Conservation (phyloP, 2,113 vertebrate species). For the Aspidoscelis tigris region DNA sequence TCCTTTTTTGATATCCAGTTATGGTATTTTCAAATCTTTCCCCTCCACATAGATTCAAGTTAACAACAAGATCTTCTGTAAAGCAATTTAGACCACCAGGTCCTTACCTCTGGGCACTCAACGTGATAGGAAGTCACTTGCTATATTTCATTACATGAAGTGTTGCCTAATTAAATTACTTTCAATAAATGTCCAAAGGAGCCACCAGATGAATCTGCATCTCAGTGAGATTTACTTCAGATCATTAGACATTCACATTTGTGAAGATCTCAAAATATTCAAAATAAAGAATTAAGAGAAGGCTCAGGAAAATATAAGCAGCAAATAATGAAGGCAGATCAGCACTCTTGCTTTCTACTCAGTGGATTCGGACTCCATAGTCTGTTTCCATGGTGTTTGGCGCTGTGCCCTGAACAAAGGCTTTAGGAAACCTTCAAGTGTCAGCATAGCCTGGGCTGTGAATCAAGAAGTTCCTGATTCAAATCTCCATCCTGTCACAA, state of each 20-base stretch:
- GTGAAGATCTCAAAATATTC: slow-evolving; percentile 1
- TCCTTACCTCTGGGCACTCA: background rate
- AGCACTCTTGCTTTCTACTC: background rate
- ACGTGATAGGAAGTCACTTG: slow-evolving; percentile 15
- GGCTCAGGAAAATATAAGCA: background rate
- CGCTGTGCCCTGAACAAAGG: background rate
- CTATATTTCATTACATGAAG: slow-evolving; percentile 31
- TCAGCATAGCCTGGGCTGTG: background rate
- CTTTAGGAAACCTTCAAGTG: background rate
- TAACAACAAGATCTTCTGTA: slow-evolving; percentile 1
- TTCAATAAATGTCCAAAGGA: background rate
- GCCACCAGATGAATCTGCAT: fast-evolving
- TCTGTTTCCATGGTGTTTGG: slow-evolving; percentile 1
- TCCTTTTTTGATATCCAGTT: no score
- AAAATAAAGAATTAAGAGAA: background rate
- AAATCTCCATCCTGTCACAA: background rate
- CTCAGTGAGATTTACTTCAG: background rate
- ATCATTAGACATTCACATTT: background rate
- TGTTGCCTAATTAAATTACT: slow-evolving; percentile 27
- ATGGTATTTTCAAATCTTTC: background rate
- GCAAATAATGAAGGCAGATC: background rate
- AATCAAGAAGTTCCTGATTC: background rate
- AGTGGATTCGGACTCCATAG: background rate
- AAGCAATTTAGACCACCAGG: slow-evolving; percentile 10
- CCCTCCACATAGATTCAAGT: background rate